A percentile compares a stretch with the other conserved stretches of the same genome.
Evolutionary conservation across 1,140 invertebrate species (phyloP).

Genomic region (Trichomalopsis sarcophagae): DNA sequence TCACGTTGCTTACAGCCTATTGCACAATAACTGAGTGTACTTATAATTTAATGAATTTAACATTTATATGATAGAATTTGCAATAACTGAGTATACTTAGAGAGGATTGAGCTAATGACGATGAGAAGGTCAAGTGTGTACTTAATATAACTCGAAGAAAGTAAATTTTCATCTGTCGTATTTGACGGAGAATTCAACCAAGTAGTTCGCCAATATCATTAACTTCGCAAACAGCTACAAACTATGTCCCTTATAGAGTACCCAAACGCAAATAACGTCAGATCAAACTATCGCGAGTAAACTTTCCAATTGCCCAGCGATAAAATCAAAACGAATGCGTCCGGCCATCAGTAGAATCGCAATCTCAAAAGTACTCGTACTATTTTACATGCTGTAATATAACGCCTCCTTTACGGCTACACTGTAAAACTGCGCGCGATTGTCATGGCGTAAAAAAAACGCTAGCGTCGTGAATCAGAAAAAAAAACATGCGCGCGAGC

Average conservation of each 20-base stretch:
- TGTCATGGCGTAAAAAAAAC: background rate
- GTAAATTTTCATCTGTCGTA: too few species aligned
- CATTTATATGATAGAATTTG: too few species aligned
- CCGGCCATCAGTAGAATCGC: background rate
- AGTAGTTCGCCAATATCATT: background rate
- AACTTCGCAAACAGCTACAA: background rate
- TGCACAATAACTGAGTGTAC: background rate
- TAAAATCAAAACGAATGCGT: background rate
- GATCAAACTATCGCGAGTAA: background rate
- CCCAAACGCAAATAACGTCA: background rate
- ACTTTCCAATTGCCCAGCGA: background rate
- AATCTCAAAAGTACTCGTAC: background rate
- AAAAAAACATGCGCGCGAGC: too few species aligned
- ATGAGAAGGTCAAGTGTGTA: background rate
- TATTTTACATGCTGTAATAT: background rate
- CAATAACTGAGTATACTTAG: background rate
- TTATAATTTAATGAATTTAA: too few species aligned
- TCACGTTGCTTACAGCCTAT: background rate
- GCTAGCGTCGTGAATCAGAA: too few species aligned
- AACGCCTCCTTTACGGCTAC: background rate
- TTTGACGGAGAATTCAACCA: too few species aligned
- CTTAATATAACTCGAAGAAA: background rate
- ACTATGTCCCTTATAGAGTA: background rate
- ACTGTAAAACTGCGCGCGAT: background rate
- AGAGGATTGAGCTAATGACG: background rate